These are phyloP conservation scores for Gadopsis marmoratus DNA, from an alignment of 2,797 vertebrate genomes.

Conservation along the genomic window DNA sequence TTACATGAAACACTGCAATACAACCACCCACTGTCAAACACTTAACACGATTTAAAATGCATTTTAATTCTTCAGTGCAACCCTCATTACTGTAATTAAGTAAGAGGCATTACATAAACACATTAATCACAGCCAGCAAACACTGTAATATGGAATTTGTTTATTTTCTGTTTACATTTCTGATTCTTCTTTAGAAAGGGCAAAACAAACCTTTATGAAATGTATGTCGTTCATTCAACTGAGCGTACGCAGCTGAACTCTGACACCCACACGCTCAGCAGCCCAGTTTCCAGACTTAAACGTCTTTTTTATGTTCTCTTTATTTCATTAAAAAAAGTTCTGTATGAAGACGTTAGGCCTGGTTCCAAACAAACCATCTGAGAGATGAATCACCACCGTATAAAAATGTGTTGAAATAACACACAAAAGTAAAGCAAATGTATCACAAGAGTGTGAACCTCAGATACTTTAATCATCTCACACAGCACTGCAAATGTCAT, in stretches of 20 bases:
- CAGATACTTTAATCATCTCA: neutral
- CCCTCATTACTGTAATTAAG: neutral
- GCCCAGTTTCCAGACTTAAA: neutral
- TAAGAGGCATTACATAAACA: neutral
- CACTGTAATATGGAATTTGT: neutral
- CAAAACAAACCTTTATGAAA: neutral
- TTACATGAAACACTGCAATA: conserved; percentile 13
- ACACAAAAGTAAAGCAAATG: neutral
- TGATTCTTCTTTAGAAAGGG: neutral
- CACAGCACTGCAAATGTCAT: conserved; percentile 16
- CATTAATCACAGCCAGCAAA: neutral
- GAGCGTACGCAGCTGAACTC: neutral
- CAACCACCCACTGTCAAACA: conserved; percentile 7
- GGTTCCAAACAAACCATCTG: neutral
- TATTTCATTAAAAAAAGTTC: neutral
- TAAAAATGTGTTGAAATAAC: neutral
- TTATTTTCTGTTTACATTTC: neutral
- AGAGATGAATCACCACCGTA: neutral
- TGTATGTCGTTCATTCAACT: neutral
- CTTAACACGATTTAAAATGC: conserved; percentile 2
- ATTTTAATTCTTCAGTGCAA: neutral
- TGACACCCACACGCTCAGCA: neutral
- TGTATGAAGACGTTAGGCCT: neutral
- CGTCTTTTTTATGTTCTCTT: neutral
- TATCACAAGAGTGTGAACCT: neutral